Base-by-base conservation (phyloP, 1,140 invertebrate species). In the Druon quercuslanigerum region DNA sequence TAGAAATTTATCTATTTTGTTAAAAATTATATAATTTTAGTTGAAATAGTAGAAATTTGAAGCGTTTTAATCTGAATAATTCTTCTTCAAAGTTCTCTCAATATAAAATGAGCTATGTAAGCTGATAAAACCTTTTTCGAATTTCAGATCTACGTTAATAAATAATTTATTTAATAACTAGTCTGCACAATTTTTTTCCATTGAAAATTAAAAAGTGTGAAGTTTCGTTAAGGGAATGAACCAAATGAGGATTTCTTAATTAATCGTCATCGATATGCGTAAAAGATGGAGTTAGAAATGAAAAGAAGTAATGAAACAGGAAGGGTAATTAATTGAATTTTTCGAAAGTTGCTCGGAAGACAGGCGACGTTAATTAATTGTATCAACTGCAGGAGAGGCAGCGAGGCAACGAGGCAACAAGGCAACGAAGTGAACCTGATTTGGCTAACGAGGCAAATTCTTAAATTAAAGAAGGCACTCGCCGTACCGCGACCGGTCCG, bases 401-500 rank as follows among this genome's bases (percentile, higher is more conserved):
- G 50, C 54, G 74, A 75, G 25, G 25, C 25, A 33, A 86, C 89
- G 84, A 87, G 77, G 25, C 25, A 33, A 86, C 89, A 83, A 87
- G 77, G 84, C 88, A 89, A 86, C 89, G 84, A 87, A 77, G 82
- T 83, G 87, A 70, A 87, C 85, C 79, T 83, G 83, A 91, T 91
- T 89, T 84, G 80, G 80, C 90, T 91, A 91, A 91, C 90, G 89
- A 91, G 87, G 82, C 86, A 87, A 87, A 90, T 90, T 91, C 89
- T 89, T 90, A 90, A 90, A 90, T 90, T 87, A 88, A 87, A 87
- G 85, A 85, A 82, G 74, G 71, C 79, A 46, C 74, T 70, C 52
- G 20, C 71, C 73, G 50, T 71, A 70, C 73, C 77, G n/a, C n/a
- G n/a, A n/a, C n/a, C n/a, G 13, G 54, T 79, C 72, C 73, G 25